Percentiles rank a stretch among this genome's conserved stretches.
Conservation (phyloP, 2,113 vertebrate genomes). For the Lucifuga dentata region DNA sequence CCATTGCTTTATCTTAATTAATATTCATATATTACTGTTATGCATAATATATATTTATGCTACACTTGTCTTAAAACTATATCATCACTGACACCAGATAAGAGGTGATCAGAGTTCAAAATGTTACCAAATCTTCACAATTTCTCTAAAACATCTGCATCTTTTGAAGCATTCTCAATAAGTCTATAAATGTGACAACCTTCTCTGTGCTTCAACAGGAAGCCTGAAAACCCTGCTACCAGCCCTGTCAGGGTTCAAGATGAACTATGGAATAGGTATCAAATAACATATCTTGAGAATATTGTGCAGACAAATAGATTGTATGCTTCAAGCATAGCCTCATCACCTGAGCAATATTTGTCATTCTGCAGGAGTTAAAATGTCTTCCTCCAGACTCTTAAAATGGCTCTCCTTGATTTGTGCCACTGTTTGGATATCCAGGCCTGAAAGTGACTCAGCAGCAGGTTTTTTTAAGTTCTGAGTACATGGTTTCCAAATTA, state of each 20-base stretch:
- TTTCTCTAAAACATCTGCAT: no score
- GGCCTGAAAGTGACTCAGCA: slow-evolving; percentile 33
- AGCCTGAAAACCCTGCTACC: slow-evolving; percentile 16
- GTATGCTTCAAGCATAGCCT: slow-evolving; percentile 43
- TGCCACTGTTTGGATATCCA: slow-evolving; percentile 44
- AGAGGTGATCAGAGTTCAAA: slow-evolving; percentile 6
- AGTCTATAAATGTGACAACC: slow-evolving; percentile 5
- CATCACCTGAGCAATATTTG: slow-evolving; percentile 46
- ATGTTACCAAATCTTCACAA: no score
- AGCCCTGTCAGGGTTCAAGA: slow-evolving; percentile 24
- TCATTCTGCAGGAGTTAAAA: slow-evolving; percentile 60
- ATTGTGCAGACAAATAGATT: slow-evolving; percentile 65
- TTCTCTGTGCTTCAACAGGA: slow-evolving; percentile 7
- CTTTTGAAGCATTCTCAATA: slow-evolving; percentile 23
- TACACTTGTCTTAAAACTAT: no score
- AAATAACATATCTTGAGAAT: slow-evolving; percentile 36
- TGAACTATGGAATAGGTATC: slow-evolving; percentile 22
- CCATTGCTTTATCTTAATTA: no score
- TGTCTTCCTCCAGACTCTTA: slow-evolving; percentile 41
- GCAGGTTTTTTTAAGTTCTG: background rate
- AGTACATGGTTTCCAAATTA: slow-evolving; percentile 31
- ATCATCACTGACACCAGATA: slow-evolving; percentile 7
- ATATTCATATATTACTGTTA: no score
- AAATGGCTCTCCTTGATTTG: slow-evolving; percentile 54
- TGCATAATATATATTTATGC: no score